These are phyloP conservation scores for Lutjanus erythropterus DNA, from an alignment of 2,113 vertebrate genomes.

Conservation along the genomic window DNA sequence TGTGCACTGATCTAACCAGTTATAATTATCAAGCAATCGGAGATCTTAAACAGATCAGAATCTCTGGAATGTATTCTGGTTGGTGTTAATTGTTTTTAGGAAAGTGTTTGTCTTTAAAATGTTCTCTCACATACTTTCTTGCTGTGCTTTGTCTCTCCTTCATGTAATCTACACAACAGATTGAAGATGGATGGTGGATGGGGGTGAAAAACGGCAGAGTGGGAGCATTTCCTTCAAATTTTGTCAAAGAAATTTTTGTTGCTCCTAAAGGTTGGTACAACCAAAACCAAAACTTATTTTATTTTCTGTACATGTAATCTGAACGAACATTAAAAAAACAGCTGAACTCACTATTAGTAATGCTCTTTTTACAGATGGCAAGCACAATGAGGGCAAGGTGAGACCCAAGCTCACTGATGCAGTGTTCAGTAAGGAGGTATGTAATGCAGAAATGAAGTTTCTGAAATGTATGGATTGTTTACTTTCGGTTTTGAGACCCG, in stretches of 20 bases:
- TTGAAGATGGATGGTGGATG: constrained; percentile 95
- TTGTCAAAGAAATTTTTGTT: constrained; percentile 88
- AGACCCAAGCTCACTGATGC: constrained; percentile 84
- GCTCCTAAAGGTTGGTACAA: constrained; percentile 77
- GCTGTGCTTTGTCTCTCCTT: not conserved
- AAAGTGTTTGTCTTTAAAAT: not conserved
- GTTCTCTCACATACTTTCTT: not conserved
- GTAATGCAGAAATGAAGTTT: not conserved
- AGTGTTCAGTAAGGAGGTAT: constrained; percentile 81
- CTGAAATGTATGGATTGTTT: not conserved
- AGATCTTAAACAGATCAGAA: not conserved
- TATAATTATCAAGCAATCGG: not conserved
- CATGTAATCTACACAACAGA: constrained; percentile 72
- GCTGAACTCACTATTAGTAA: not conserved
- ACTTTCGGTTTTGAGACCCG: no score
- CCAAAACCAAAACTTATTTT: not conserved
- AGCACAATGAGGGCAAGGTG: constrained; percentile 75
- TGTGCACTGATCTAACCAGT: constrained; percentile 20
- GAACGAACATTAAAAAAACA: not conserved
- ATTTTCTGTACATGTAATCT: not conserved
- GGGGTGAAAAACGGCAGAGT: constrained; percentile 87
- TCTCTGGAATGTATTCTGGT: not conserved
- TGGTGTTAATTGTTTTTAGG: not conserved
- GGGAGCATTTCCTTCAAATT: constrained; percentile 93
- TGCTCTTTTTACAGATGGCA: constrained; percentile 71